Conservation (phyloP, 2,113 vertebrate species). For the Hyperopisus bebe region DNA sequence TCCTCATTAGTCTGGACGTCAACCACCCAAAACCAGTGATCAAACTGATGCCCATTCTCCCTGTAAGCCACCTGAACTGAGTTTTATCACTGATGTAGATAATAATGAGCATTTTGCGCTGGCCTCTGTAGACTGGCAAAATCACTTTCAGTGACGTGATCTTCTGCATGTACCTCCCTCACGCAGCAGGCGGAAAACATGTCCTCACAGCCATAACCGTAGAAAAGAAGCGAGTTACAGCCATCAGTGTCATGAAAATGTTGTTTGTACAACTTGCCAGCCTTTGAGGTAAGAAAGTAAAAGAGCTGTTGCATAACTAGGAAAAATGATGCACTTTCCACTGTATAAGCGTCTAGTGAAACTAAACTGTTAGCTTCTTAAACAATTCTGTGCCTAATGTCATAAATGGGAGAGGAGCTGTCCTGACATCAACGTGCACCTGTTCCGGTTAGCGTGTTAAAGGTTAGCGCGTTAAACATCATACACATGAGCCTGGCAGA, state of each 20-base stretch:
- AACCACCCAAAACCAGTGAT: not conserved
- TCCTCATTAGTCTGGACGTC: not conserved
- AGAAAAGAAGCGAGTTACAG: not conserved
- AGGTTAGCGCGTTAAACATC: not conserved
- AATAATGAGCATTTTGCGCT: not conserved
- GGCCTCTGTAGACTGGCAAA: not conserved
- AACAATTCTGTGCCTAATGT: not conserved
- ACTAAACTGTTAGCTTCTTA: not conserved
- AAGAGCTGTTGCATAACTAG: not conserved
- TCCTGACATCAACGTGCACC: not conserved
- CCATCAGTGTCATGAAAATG: not conserved
- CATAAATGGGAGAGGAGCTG: not conserved
- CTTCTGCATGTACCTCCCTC: not conserved
- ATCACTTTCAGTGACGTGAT: not conserved
- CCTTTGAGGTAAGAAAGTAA: not conserved
- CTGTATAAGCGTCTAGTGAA: not conserved
- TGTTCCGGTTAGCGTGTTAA: not conserved
- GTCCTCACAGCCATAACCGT: not conserved
- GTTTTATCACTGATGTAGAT: not conserved
- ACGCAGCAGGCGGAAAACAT: not conserved
- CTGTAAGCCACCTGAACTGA: not conserved
- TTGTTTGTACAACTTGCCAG: not conserved
- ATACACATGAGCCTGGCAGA: not conserved
- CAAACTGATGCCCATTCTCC: not conserved
- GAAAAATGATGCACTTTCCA: not conserved